Conservation (phyloP, 2,888 invertebrate genomes). For the Amblyteles armatorius region DNA sequence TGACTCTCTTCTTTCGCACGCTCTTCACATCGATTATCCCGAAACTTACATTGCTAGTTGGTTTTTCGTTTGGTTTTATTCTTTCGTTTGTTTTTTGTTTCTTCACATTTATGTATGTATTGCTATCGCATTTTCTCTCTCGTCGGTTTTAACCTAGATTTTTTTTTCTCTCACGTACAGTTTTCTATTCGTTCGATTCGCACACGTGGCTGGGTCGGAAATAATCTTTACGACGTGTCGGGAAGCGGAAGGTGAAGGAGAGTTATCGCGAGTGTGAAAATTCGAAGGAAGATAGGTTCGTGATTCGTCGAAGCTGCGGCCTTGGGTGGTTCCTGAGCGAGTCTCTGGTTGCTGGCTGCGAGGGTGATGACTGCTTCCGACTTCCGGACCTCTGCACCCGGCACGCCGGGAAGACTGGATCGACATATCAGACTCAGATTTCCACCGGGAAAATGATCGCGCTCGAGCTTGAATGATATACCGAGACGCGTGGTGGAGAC, state of each 20-base stretch:
- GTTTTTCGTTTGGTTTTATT: constrained; percentile 31
- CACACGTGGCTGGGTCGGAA: not conserved
- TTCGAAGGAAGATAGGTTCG: constrained; percentile 18
- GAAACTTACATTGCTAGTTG: constrained; percentile 45
- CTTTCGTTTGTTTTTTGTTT: constrained; percentile 20
- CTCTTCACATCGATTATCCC: constrained; percentile 30
- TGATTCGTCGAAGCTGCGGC: constrained; percentile 29
- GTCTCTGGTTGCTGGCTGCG: constrained; percentile 81
- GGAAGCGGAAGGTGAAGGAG: constrained; percentile 36
- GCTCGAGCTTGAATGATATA: constrained; percentile 76
- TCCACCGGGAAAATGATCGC: constrained; percentile 80
- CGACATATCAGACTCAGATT: constrained; percentile 78
- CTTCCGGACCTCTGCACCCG: constrained; percentile 70
- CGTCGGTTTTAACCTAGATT: not conserved
- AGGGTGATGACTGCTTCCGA: constrained; percentile 77
- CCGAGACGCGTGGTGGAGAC: constrained; percentile 75
- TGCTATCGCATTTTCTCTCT: constrained; percentile 23
- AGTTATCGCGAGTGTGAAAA: constrained; percentile 43
- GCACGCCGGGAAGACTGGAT: constrained; percentile 78
- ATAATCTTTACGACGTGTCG: constrained; percentile 38
- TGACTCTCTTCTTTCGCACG: constrained; percentile 6
- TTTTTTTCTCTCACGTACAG: constrained; percentile 8
- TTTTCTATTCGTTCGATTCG: constrained; percentile 2
- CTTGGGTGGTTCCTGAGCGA: constrained; percentile 80
- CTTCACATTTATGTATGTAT: constrained; percentile 50